Percentiles rank a stretch among this genome's conserved stretches.
Evolutionary conservation across 2,888 invertebrate genomes (phyloP).

Genomic region (Stenoptilia bipunctidactyla): DNA sequence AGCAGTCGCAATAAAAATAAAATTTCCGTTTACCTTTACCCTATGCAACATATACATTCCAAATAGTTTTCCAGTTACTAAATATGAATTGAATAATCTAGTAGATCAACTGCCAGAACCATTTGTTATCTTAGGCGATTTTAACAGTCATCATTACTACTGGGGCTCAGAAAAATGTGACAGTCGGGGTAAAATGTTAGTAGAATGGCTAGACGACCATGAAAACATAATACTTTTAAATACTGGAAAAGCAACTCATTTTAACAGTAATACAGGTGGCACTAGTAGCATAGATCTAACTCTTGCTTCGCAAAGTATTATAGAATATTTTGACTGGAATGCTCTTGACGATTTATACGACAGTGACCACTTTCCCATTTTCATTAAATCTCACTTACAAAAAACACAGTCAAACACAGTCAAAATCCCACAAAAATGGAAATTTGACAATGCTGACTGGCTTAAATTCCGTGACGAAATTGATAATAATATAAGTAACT

Average conservation of each 20-base stretch:
- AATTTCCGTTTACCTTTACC: constrained; percentile 8
- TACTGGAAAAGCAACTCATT: constrained; percentile 10
- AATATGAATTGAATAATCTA: constrained; percentile 22
- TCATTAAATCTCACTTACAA: constrained; percentile 2
- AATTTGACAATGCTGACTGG: constrained; percentile 8
- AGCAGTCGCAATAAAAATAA: constrained; percentile 6
- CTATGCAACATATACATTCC: constrained; percentile 11
- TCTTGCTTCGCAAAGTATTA: constrained; percentile 13
- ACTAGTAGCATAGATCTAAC: constrained; percentile 12
- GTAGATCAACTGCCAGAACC: constrained; percentile 71
- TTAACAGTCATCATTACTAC: constrained; percentile 10
- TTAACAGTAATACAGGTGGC: constrained; percentile 8
- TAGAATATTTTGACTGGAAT: constrained; percentile 16
- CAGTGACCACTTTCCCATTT: constrained; percentile 14
- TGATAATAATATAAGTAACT: constrained; percentile 5
- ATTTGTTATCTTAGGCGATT: background rate
- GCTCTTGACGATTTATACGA: constrained; percentile 14
- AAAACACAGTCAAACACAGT: background rate
- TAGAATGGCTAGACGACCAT: constrained; percentile 6
- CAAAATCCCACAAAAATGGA: constrained; percentile 5
- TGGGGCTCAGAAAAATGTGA: constrained; percentile 13
- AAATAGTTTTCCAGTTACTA: constrained; percentile 5
- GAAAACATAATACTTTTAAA: constrained; percentile 5
- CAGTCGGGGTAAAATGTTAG: constrained; percentile 8
- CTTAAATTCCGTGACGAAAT: constrained; percentile 1